Base-by-base conservation (phyloP, 1,140 invertebrate species). In the Chrysopa pallens region DNA sequence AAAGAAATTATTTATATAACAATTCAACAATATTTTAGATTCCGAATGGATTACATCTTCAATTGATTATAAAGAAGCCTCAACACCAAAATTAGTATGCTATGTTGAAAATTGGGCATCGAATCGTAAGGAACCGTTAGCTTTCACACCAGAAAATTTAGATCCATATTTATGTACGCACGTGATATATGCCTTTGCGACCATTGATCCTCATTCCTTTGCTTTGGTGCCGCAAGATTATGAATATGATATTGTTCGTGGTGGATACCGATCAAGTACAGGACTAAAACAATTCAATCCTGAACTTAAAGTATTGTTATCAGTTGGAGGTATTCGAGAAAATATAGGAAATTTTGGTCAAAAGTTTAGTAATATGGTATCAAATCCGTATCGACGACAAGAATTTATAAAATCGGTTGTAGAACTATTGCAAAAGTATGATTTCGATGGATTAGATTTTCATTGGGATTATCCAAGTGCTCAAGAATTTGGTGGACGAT, bases 181-280 rank as follows among this genome's bases (percentile, higher is more conserved):
- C 57, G 58, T 89, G 7, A 71, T 89, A 42, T 89, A 89, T 52
- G 74, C 77, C 7, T 84, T 80, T 49, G 80, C 83, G 2, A 73
- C 73, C 8, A 49, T 84, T 48, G 75, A 85, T 52, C 70, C 74
- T 2, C 67, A 74, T 41, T 69, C 66, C 0, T 69, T 70, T 42
- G 63, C 64, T 8, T 57, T 84, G 1, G 61, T 69, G 17, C 63
- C 77, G 0, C 64, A 68, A 6, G 68, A 73, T 54, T 63, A 69
- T 49, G 69, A 72, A 45, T 72, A 65, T 49, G 70, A 73, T 51
- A 48, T 70, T 23, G 55, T 73, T 28, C 69, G 70, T 63, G 68
- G 69, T 48, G 70, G 69, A 29, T 73, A 72, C 45, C 57, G 64
- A 14, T 62, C 67, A 12, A 62, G 66, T 1, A 67, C 66, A 4